Evolutionary conservation across 2,113 vertebrate genomes (phyloP), one percentile per base, ranked within the genome.

Genomic region (Excalfactoria chinensis): DNA sequence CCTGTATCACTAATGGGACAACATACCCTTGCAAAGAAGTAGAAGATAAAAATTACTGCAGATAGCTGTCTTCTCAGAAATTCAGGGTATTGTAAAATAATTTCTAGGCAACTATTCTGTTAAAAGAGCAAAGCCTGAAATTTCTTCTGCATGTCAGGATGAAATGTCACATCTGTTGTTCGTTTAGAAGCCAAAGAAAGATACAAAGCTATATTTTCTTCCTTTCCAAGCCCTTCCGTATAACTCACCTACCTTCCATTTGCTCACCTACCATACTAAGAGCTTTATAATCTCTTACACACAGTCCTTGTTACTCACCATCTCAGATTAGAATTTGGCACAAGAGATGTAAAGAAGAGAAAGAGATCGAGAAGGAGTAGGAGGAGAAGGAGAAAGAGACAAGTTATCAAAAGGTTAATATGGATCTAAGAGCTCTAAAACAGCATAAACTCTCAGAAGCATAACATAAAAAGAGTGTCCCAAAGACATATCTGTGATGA

Each of bases 101-200:
- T 74, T 43, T 93, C 43, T 56, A 71, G 60, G 72, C 62, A 93
- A 93, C 64, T 91, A 64, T 80, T 96, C 85, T 0, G 1, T 80
- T 91, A 88, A 86, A 93, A 93, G 72, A 89, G 48, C 72, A 96
- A 91, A 84, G 30, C 40, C 56, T 77, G 60, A 77, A 93, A 56
- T 81, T 95, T 43, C 41, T 85, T 90, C 74, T 92, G n/a, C 67
- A n/a, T 72, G 21, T 69, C 74, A 82, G 93, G 75, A 64, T 95
- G 86, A 94, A 95, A 91, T 89, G 79, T 89, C 90, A 89, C 82
- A 89, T 94, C 88, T 94, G 82, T 89, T 95, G 59, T 83, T 88
- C 26, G 2, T 80, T 91, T 83, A 95, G 37, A 66, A 94, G 85
- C 59, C 75, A 91, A 88, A 73, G 49, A 84, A 79, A 84, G 48